phyloP scores from a whole-genome alignment of 2,797 vertebrate species.

The Pseudochirops cupreus region DNA sequence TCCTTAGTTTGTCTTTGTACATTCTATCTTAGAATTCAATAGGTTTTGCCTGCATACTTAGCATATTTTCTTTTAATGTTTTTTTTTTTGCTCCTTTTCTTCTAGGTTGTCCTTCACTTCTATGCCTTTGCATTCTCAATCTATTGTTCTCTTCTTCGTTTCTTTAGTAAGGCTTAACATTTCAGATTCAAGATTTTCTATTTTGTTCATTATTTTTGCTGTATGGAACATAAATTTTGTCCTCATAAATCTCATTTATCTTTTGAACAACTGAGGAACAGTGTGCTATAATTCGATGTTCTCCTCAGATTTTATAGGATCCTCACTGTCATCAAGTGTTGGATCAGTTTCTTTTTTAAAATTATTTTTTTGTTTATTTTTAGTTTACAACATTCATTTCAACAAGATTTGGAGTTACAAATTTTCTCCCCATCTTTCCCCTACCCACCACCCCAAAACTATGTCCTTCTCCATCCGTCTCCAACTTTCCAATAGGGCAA shows the following conservation, averaged over 20 bases:
- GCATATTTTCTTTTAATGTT: not conserved
- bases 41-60: not conserved
- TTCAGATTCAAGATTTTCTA: not conserved
- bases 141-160: not conserved
- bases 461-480: no score
- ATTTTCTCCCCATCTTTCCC: no score
- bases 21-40: not conserved
- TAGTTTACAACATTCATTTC: no score
- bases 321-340: not conserved
- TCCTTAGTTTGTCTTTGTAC: not conserved
- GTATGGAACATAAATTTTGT: not conserved
- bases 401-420: no score
- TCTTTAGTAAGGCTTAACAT: not conserved
- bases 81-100: not conserved
- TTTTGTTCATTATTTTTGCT: not conserved
- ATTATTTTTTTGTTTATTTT: no score
- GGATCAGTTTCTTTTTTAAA: not conserved
- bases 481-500: no score
- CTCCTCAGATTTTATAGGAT: not conserved
- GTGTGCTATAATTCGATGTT: not conserved
- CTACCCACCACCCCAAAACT: no score
- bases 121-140: not conserved
- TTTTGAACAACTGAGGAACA: not conserved
- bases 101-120: not conserved
- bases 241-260: not conserved